Base-by-base conservation (phyloP, 2,888 invertebrate species). In the Gandaritis pyraliata region DNA sequence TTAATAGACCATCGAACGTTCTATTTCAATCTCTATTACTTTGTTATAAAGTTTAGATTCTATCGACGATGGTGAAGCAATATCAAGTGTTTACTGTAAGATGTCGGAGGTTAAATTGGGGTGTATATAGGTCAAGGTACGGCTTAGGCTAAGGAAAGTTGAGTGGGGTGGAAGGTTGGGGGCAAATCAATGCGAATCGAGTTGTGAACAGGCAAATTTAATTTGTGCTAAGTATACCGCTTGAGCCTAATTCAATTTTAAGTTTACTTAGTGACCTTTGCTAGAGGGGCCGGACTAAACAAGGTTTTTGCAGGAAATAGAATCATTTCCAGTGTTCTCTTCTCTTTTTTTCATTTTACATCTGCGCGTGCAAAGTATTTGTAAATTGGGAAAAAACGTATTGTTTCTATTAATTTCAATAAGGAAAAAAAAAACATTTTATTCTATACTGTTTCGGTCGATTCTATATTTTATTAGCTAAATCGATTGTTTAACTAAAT, bases 51-150 rank as follows among this genome's bases (percentile, higher is more conserved):
- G 70, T 69, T 60, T 52, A 69, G 66, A 72, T 61, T 72, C 13
- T 52, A 46, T 49, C 60, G 53, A 23, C 33, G 48, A 47, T 55
- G 16, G 56, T 30, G 16, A 58, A 52, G 61, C 64, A 70, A 68
- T 64, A 72, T 67, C 52, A 53, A 71, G 73, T 76, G 72, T 72
- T 74, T 72, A 76, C 71, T 71, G 63, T 62, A 67, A 70, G 68
- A 65, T 68, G 65, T 67, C 65, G 72, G 74, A 74, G 76, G 75
- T 79, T 77, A 77, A 75, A 72, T 80, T 72, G 69, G 75, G 80
- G 73, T 72, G 71, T 66, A 83, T 78, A 65, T 81, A 73, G 83
- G 85, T 83, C 85, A 85, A 85, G 85, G 85, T 75, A 80, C 76
- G 77, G 75, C 54, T 64, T 72, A 65, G 70, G 70, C 66, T 68